A percentile compares a stretch with the other conserved stretches of the same genome.
Evolutionary conservation across 2,113 vertebrate genomes (phyloP).

Genomic region (Marmota monax): DNA sequence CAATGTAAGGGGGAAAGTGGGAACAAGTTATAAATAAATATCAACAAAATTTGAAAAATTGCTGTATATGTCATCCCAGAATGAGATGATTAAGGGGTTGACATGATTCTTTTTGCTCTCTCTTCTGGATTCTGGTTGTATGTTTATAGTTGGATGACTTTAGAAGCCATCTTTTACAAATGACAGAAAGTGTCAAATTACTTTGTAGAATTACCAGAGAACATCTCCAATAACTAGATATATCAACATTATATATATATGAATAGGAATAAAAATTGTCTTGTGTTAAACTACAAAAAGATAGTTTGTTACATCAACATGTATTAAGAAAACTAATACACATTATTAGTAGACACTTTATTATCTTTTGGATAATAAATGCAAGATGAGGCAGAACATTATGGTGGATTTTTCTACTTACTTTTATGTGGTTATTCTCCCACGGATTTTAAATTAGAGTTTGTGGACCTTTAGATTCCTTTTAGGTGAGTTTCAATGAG

Average conservation of each 20-base stretch:
- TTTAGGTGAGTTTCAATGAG: not conserved
- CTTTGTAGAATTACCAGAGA: not conserved
- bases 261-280: not conserved
- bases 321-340: not conserved
- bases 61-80: not conserved
- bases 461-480: too few species aligned
- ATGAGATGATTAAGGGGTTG: not conserved
- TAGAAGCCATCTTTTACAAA: not conserved
- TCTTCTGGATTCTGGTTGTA: not conserved
- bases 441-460: not conserved
- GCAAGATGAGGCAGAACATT: too few species aligned
- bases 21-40: not conserved
- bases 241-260: not conserved
- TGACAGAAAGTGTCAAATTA: not conserved
- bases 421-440: not conserved
- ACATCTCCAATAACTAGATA: not conserved
- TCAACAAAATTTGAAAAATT: not conserved
- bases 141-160: not conserved
- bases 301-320: not conserved
- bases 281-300: not conserved
- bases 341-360: not conserved
- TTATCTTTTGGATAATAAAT: not conserved
- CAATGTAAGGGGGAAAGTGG: not conserved
- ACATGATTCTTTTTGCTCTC: not conserved
- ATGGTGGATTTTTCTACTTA: not conserved